Evolutionary conservation across 2,797 vertebrate genomes (phyloP).

Genomic region (Distichodus sexfasciatus): DNA sequence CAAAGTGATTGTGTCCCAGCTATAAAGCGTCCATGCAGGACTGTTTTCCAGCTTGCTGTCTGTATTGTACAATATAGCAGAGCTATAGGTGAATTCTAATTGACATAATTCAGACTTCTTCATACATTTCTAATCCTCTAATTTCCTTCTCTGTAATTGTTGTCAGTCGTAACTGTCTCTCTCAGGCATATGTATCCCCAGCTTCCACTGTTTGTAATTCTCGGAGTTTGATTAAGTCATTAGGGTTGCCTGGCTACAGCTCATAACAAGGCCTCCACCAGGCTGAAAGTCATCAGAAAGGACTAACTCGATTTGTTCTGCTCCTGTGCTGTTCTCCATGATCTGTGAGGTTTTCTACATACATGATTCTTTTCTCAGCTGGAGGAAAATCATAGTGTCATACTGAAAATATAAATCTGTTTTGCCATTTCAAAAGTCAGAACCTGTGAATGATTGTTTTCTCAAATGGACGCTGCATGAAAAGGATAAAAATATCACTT

Average conservation of each 20-base stretch:
- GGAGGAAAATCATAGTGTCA: too few species aligned
- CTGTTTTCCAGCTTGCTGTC: neutral
- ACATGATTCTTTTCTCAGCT: too few species aligned
- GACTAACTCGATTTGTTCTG: constrained; percentile 61
- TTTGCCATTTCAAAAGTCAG: too few species aligned
- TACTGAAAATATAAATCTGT: too few species aligned
- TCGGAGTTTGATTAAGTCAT: constrained; percentile 63
- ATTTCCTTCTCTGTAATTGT: constrained; percentile 8
- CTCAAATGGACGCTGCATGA: too few species aligned
- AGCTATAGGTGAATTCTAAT: too few species aligned
- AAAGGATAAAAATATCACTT: too few species aligned
- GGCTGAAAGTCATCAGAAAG: constrained; percentile 55
- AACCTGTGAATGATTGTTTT: too few species aligned
- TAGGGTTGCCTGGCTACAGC: constrained; percentile 59
- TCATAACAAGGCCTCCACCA: constrained; percentile 62
- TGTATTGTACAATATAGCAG: neutral
- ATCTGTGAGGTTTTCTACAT: too few species aligned
- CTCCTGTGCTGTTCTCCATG: too few species aligned
- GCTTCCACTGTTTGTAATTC: constrained; percentile 44
- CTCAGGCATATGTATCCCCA: constrained; percentile 44
- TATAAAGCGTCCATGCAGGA: neutral
- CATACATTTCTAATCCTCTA: neutral
- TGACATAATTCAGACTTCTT: too few species aligned
- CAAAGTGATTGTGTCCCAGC: neutral
- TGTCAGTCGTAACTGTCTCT: constrained; percentile 41